A percentile compares a stretch with the other conserved stretches of the same genome.
phyloP scores from a whole-genome alignment of 2,113 vertebrate genomes.

The Zapornia atra region DNA sequence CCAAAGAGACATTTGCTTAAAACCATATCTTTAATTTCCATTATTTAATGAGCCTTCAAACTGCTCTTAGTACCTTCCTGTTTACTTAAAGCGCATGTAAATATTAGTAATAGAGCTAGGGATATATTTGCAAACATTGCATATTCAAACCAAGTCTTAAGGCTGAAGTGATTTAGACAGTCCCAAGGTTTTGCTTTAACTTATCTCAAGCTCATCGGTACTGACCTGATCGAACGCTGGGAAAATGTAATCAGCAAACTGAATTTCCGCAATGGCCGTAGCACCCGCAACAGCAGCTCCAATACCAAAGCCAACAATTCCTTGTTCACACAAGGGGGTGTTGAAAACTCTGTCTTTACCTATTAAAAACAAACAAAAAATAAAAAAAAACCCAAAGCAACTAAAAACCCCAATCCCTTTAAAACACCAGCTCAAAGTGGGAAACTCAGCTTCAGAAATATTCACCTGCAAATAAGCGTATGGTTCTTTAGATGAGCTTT shows the following conservation, averaged over 20 bases:
- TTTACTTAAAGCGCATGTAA: constrained; percentile 22
- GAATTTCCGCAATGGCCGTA: constrained; percentile 97
- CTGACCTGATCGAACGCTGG: constrained; percentile 98
- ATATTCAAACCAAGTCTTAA: background rate
- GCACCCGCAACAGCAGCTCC: constrained; percentile 90
- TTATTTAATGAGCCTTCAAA: background rate
- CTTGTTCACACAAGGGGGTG: constrained; percentile 97
- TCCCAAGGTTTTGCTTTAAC: background rate
- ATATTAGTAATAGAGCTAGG: constrained; percentile 4
- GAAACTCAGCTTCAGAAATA: background rate
- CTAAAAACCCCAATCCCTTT: background rate
- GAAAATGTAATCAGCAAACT: constrained; percentile 98
- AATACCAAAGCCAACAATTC: constrained; percentile 98
- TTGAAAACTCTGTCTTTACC: constrained; percentile 98
- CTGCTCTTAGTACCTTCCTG: background rate
- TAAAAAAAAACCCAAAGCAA: background rate
- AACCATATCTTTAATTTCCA: background rate
- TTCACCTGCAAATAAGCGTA: background rate
- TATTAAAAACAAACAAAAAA: constrained; percentile 41
- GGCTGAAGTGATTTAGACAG: background rate
- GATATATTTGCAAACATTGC: background rate
- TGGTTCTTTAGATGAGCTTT: background rate
- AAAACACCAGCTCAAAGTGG: background rate
- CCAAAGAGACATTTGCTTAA: background rate
- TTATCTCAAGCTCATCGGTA: background rate